These are phyloP conservation scores for Anoncus sp. DNA, from an alignment of 2,888 invertebrate species.

Conservation along the genomic window DNA sequence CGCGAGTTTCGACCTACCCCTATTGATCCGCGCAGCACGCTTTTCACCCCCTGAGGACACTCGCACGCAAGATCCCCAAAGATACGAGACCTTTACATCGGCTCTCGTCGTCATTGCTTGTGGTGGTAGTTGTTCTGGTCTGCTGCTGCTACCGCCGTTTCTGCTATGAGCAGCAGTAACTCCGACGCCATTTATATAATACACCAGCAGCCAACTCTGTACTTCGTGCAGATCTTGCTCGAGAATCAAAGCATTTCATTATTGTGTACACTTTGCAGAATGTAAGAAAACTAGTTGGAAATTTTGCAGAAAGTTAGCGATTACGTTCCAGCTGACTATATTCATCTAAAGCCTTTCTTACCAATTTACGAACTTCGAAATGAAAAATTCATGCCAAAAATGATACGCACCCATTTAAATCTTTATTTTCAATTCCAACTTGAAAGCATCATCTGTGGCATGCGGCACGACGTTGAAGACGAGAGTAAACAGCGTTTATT, in stretches of 20 bases:
- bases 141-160: conserved; percentile 56
- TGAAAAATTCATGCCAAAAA: not conserved
- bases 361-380: not conserved
- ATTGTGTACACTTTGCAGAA: not conserved
- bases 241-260: conserved; percentile 6
- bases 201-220: conserved; percentile 28
- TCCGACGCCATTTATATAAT: conserved; percentile 64
- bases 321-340: not conserved
- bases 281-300: not conserved
- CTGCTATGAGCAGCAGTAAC: conserved; percentile 54
- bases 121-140: conserved; percentile 54
- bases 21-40: conserved; percentile 77
- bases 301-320: not conserved
- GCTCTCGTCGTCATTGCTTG: conserved; percentile 63
- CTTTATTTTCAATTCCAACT: too few relatives aligned
- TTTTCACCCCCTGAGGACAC: conserved; percentile 72
- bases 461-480: too few relatives aligned
- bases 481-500: too few relatives aligned
- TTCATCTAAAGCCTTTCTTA: not conserved
- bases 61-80: conserved; percentile 78
- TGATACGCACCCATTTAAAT: too few relatives aligned
- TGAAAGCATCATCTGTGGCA: too few relatives aligned
- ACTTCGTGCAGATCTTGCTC: conserved; percentile 27
- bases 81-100: conserved; percentile 75
- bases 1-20: conserved; percentile 75